These are phyloP conservation scores for Macaria notata DNA, from an alignment of 2,888 invertebrate species.

Conservation along the genomic window DNA sequence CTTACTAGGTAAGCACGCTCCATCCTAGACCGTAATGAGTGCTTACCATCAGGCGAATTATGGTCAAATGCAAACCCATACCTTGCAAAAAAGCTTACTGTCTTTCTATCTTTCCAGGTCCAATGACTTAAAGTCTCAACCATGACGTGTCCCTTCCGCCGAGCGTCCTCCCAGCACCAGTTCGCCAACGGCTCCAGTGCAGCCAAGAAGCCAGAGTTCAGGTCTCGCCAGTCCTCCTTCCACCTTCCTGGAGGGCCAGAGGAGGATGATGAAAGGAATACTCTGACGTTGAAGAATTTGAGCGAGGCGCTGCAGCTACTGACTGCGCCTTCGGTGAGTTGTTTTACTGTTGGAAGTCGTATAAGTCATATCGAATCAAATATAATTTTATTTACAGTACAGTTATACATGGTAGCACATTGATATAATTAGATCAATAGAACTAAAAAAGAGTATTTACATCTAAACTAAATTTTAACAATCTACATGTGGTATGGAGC, in stretches of 20 bases:
- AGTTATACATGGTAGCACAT: no score
- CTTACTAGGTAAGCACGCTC: no score
- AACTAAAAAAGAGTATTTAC: no score
- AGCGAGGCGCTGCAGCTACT: conserved; percentile 91
- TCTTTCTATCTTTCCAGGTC: conserved; percentile 24
- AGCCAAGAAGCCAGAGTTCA: conserved; percentile 68
- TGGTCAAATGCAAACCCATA: no score
- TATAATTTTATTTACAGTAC: no score
- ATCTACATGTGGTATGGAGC: no score
- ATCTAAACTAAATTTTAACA: no score
- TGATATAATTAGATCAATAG: no score
- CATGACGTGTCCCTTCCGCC: conserved; percentile 83
- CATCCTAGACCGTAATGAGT: no score
- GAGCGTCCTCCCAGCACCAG: conserved; percentile 79
- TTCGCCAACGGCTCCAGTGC: conserved; percentile 73
- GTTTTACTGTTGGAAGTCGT: no score
- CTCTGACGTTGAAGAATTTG: conserved; percentile 89
- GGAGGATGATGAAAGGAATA: conserved; percentile 84
- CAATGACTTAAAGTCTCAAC: conserved; percentile 30
- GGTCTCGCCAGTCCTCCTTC: conserved; percentile 85
- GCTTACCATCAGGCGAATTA: no score
- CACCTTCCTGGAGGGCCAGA: conserved; percentile 84
- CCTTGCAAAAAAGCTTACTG: neutral
- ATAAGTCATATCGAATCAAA: no score
- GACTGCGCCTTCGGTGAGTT: conserved; percentile 91